Percentiles rank a stretch among this genome's conserved stretches.
Conservation (phyloP, 2,888 invertebrate species). For the Caenorhabditis japonica region DNA sequence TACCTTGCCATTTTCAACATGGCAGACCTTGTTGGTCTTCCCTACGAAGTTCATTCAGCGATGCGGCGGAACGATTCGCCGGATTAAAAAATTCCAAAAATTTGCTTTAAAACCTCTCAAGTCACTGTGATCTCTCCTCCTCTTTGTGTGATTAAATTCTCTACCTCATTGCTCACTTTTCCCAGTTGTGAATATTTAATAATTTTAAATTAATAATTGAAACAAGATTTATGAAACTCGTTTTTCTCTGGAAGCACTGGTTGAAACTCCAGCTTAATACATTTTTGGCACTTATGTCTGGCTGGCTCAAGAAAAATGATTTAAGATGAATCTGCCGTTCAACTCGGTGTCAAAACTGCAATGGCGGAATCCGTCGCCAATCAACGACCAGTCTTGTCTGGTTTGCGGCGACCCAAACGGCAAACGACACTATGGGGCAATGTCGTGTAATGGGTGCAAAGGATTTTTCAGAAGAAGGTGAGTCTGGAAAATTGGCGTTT, state of each 20-base stretch:
- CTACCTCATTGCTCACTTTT: not conserved
- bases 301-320: no score
- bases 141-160: not conserved
- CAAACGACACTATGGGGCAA: conserved; percentile 51
- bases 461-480: conserved; percentile 54
- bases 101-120: no score
- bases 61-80: not conserved
- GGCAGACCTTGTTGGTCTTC: conserved; percentile 57
- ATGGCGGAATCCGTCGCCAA: conserved; percentile 30
- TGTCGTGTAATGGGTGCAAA: conserved; percentile 58
- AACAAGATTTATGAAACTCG: no score
- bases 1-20: conserved; percentile 65
- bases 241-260: no score
- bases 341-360: not conserved
- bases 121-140: no score
- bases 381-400: conserved; percentile 17
- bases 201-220: not conserved
- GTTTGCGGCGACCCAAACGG: conserved; percentile 56
- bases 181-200: not conserved
- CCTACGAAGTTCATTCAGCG: conserved; percentile 60
- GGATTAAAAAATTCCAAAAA: no score
- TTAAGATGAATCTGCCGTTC: conserved; percentile 17
- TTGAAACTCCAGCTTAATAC: no score
- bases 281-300: no score
- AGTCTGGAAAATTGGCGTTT: no score